phyloP scores from a whole-genome alignment of 1,140 invertebrate species.

The Nixonia krombeini region DNA sequence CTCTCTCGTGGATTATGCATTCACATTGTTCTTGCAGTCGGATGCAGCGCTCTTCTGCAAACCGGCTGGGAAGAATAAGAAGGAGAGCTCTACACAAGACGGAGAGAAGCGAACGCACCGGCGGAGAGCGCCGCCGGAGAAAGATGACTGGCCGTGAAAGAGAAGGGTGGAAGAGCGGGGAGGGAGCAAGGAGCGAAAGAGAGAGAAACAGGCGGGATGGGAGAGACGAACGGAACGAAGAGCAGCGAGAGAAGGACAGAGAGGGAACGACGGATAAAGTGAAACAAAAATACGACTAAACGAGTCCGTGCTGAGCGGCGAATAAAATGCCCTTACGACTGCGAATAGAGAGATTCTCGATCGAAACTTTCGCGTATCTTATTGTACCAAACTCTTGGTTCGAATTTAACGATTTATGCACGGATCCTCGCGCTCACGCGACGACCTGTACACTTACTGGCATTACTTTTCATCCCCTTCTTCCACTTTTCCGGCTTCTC shows the following conservation, averaged over 20 bases:
- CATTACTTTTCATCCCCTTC: too few species aligned
- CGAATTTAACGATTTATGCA: slow-evolving; percentile 17
- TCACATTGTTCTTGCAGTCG: slow-evolving; percentile 61
- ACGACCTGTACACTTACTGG: too few species aligned
- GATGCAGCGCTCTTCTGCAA: slow-evolving; percentile 50
- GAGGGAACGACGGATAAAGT: slow-evolving; percentile 28
- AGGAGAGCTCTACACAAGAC: slow-evolving; percentile 28
- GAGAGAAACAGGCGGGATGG: too few species aligned
- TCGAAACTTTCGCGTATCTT: slow-evolving; percentile 38
- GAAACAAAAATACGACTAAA: slow-evolving; percentile 56
- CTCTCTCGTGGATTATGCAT: slow-evolving; percentile 47
- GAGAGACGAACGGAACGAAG: slow-evolving; percentile 14
- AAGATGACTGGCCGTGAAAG: too few species aligned
- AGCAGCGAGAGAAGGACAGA: slow-evolving; percentile 8
- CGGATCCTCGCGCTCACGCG: neutral
- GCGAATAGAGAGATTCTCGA: slow-evolving; percentile 54
- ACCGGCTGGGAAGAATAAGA: slow-evolving; percentile 52
- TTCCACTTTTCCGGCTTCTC: too few species aligned
- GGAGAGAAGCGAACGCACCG: slow-evolving; percentile 9
- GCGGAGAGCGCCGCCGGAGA: slow-evolving; percentile 1
- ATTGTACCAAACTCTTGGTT: slow-evolving; percentile 23
- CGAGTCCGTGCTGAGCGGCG: slow-evolving; percentile 60
- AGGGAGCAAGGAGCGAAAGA: too few species aligned
- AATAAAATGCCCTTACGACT: slow-evolving; percentile 56
- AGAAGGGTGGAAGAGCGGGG: too few species aligned